Evolutionary conservation across 2,113 vertebrate species (phyloP).

Genomic region (Cariama cristata): DNA sequence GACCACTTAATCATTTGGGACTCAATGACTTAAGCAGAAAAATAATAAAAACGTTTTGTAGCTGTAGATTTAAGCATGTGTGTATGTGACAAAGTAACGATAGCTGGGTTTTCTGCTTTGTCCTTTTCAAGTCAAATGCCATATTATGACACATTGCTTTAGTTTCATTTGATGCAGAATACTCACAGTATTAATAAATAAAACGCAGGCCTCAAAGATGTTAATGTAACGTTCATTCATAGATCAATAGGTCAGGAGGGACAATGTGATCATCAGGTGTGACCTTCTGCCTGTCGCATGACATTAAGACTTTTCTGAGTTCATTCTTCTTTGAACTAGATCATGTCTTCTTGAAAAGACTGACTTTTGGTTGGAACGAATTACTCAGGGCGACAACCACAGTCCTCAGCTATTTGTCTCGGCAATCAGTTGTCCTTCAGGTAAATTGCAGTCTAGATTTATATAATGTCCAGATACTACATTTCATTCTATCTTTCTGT

Average conservation of each 20-base stretch:
- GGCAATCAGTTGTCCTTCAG: not conserved
- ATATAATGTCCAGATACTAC: not conserved
- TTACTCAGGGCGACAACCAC: not conserved
- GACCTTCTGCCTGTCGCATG: not conserved
- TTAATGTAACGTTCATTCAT: slow-evolving; percentile 23
- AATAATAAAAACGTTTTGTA: not conserved
- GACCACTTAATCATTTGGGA: not conserved
- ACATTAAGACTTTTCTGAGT: not conserved
- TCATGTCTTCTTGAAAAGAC: not conserved
- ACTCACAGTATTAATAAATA: slow-evolving; percentile 6
- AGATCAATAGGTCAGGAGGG: slow-evolving; percentile 22
- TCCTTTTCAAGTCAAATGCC: slow-evolving; percentile 1
- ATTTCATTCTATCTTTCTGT: not conserved
- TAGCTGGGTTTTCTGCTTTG: not conserved
- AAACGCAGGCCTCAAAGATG: not conserved
- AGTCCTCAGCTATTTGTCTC: not conserved
- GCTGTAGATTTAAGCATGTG: not conserved
- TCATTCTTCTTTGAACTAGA: not conserved
- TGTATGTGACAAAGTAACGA: not conserved
- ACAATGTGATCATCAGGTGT: slow-evolving; percentile 27
- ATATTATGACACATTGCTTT: not conserved
- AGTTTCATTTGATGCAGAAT: not conserved
- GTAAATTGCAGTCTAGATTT: not conserved
- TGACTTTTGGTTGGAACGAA: not conserved
- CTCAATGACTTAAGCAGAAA: not conserved